Base-by-base conservation (phyloP, 2,888 invertebrate genomes). In the Phengaris arion region DNA sequence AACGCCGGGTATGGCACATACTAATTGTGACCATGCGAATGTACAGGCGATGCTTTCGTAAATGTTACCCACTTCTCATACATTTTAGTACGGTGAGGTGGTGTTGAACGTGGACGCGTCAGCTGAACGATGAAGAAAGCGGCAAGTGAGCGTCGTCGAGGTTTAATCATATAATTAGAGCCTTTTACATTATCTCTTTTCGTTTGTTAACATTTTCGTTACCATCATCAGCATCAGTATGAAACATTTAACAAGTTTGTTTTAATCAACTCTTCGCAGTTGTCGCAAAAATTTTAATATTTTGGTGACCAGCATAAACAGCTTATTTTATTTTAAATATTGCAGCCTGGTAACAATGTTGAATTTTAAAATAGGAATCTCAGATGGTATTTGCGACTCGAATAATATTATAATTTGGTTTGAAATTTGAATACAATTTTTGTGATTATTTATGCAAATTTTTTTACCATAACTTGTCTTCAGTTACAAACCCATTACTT, bases 111-210 rank as follows among this genome's bases (percentile, higher is more conserved):
- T 64, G 2, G 6, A 22, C 1, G 59, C 35, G 22, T 64, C 64
- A 35, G 35, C 35, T 45, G 64, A 45, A 35, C 85, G 87, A 87
- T 84, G 85, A 89, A 89, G 90, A 90, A 90, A 91, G 91, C 86
- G 88, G 88, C 79, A 86, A 89, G 86, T 85, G 86, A 85, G 75
- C 79, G 79, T 35, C 59, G 64, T 13, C 78, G 75, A 76, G 77
- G 79, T 80, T 79, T 78, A 80, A 79, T 78, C 78, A 79, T 78
- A 79, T 80, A 80, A 79, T 78, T 79, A 80, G 77, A 76, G 75
- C 76, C 76, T 78, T 79, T 79, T 79, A 77, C 51, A 74, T 59
- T 70, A 45, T 75, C 72, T 76, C 74, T 76, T 72, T 76, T 77
- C 35, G 9, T 74, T 54, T 73, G 55, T 70, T 64, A 64, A 64